Percentiles rank a stretch among this genome's conserved stretches.
phyloP scores from a whole-genome alignment of 1,140 invertebrate species.

The Cydia pomonella region DNA sequence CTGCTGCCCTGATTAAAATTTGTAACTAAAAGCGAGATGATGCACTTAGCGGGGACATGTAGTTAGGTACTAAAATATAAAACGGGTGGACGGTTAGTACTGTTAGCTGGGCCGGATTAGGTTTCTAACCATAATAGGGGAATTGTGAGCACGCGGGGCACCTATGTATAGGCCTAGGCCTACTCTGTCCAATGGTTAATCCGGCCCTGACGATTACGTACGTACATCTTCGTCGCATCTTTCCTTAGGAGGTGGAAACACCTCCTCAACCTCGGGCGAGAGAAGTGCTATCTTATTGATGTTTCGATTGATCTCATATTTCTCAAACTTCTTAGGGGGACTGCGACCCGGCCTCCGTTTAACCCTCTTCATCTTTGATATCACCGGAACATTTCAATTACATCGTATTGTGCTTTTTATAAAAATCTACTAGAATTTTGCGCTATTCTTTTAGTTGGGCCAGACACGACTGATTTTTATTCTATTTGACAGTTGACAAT shows the following conservation, averaged over 20 bases:
- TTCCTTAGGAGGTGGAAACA: neutral
- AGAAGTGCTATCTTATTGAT: neutral
- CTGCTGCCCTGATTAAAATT: no score
- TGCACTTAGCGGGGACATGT: no score
- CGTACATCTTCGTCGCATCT: neutral
- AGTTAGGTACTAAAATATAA: no score
- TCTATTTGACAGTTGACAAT: neutral
- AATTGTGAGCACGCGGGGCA: no score
- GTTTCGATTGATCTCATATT: neutral
- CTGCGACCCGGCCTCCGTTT: neutral
- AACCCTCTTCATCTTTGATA: neutral
- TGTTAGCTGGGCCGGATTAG: no score
- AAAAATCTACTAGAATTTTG: neutral
- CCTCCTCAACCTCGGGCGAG: neutral
- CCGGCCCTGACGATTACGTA: neutral
- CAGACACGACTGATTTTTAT: conserved; percentile 3
- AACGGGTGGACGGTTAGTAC: no score
- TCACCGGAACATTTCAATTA: neutral
- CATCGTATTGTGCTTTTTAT: neutral
- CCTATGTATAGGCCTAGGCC: no score
- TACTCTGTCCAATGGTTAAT: no score
- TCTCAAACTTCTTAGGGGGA: neutral
- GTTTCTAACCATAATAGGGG: no score
- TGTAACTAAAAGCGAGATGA: no score
- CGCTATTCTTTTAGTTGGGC: neutral